Conservation (phyloP, 2,797 vertebrate species). For the Sebastiscus tertius region DNA sequence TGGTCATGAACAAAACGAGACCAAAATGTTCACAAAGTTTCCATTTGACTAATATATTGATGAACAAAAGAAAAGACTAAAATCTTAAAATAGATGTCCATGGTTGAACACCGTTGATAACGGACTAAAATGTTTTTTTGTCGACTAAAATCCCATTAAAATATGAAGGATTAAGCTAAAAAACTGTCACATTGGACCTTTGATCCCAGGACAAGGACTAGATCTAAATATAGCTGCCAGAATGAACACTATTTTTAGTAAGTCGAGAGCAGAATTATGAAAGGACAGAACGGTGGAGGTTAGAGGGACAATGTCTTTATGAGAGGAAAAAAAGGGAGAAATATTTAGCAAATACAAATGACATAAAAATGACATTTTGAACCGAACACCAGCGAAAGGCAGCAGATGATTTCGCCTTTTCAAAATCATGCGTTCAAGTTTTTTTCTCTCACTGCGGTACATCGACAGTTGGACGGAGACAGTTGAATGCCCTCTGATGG, state of each 20-base stretch:
- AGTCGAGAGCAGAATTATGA: not conserved
- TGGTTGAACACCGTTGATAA: not conserved
- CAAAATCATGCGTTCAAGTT: not conserved
- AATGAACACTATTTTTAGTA: not conserved
- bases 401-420: not conserved
- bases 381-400: not conserved
- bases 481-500: constrained; percentile 7
- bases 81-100: not conserved
- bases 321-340: not conserved
- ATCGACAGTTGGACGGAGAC: not conserved
- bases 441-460: constrained; percentile 3
- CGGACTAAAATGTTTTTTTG: not conserved
- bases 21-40: not conserved
- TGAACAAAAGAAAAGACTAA: not conserved
- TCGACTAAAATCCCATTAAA: not conserved
- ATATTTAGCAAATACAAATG: not conserved
- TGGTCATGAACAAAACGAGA: not conserved
- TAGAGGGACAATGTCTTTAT: not conserved
- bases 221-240: constrained; percentile 19
- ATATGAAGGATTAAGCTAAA: not conserved
- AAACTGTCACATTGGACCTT: not conserved
- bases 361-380: not conserved
- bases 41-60: not conserved
- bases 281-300: not conserved
- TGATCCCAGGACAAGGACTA: not conserved